A percentile compares a stretch with the other conserved stretches of the same genome.
These are phyloP conservation scores for Plotosus lineatus DNA, from an alignment of 2,113 vertebrate genomes.

Conservation along the genomic window DNA sequence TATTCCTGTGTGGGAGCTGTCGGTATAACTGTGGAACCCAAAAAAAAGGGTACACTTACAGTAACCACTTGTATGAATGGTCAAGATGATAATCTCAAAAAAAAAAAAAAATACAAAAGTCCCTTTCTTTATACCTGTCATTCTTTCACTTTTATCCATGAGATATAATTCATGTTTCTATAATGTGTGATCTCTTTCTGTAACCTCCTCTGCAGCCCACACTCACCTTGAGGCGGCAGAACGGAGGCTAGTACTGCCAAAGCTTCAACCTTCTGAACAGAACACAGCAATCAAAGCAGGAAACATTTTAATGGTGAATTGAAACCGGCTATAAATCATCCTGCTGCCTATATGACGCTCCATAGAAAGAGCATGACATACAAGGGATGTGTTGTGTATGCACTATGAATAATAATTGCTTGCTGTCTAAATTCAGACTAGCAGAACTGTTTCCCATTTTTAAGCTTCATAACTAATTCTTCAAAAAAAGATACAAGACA, in stretches of 20 bases:
- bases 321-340: background rate
- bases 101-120: constrained; percentile 32
- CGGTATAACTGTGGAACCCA: background rate
- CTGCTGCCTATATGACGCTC: background rate
- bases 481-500: background rate
- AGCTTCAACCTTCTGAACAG: background rate
- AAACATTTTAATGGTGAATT: background rate
- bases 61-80: constrained; percentile 33
- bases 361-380: background rate
- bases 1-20: background rate
- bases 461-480: background rate
- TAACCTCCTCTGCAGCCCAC: constrained; percentile 24
- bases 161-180: constrained; percentile 43
- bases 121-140: constrained; percentile 35
- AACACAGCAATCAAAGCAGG: background rate
- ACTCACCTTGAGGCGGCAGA: background rate
- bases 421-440: background rate
- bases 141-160: background rate
- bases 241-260: background rate
- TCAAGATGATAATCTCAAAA: constrained; percentile 29
- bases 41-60: background rate
- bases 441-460: background rate
- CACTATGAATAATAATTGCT: background rate
- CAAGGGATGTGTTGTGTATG: background rate
- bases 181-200: constrained; percentile 40